Evolutionary conservation across 2,113 vertebrate species (phyloP), one percentile per base, ranked within the genome.

Genomic region (Aix galericulata): DNA sequence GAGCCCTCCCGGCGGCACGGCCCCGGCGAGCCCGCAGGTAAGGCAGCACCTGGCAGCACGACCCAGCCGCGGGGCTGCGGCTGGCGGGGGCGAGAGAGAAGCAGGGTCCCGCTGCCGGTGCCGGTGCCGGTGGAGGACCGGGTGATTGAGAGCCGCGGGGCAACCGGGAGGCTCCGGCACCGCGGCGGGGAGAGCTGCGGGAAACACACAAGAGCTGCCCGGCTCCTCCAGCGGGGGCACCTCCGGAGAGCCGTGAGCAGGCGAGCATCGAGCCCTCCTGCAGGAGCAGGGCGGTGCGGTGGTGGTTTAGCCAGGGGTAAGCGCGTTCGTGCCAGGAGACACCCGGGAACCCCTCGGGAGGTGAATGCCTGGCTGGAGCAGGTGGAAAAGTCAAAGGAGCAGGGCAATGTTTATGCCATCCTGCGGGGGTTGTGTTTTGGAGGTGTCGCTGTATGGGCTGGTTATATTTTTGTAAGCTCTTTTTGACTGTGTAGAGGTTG

Each of bases 391-490:
- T 3, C 2, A 55, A 21, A 71, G 42, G 17, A 82, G 60, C 68
- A 29, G 62, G 34, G 32, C 44, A 13, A 15, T 1, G 6, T 11
- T 66, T 38, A 2, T 53, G 27, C 73, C 44, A 13, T 68, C 53
- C 60, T 13, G 0, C 13, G 32, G 59, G 17, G 36, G 80, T 90
- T 82, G 76, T 1, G 3, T 58, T 92, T 75, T 64, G 89, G 77
- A 87, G 58, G 42, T 88, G 67, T 26, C 22, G 1, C 31, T 44
- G 50, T 44, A 25, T 29, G 11, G 23, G 32, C 83, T 68, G 86
- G 64, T 74, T 85, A 4, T 69, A 26, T 80, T 92, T 73, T 62
- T 81, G 26, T 86, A 74, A 82, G 69, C 64, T 93, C 32, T 91
- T 83, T 67, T 86, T 75, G 46, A 56, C 66, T 90, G 87, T 68